Evolutionary conservation across 2,888 invertebrate genomes (phyloP).

Genomic region (Oscheius sp.): DNA sequence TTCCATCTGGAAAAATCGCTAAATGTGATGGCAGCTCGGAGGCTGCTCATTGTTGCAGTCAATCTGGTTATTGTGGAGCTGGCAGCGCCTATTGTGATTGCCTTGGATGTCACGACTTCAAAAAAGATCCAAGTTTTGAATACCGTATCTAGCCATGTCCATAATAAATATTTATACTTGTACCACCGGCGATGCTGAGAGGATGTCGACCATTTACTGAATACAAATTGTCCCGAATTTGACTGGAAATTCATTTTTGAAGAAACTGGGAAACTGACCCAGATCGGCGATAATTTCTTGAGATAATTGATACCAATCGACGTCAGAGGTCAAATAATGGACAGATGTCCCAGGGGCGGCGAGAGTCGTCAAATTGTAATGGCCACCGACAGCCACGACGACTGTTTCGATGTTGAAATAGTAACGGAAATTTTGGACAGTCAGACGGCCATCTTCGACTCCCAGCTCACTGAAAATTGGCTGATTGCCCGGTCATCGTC

Average conservation of each 20-base stretch:
- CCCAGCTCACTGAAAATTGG: too few relatives aligned
- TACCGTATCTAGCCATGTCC: conserved; percentile 26
- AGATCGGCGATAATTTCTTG: conserved; percentile 13
- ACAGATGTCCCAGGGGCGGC: background rate
- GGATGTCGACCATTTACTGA: background rate
- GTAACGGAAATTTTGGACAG: background rate
- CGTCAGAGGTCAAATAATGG: background rate
- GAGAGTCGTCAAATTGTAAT: background rate
- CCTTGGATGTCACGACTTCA: conserved; percentile 60
- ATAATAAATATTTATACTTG: conserved; percentile 5
- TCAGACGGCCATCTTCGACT: too few relatives aligned
- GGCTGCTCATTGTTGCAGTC: conserved; percentile 50
- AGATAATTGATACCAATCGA: background rate
- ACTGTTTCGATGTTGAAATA: background rate
- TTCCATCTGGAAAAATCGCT: conserved; percentile 59
- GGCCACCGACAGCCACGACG: background rate
- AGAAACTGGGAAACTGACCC: background rate
- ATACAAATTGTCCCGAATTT: background rate
- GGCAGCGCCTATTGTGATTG: conserved; percentile 61
- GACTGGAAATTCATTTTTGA: background rate
- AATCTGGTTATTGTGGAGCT: conserved; percentile 63
- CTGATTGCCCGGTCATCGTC: too few relatives aligned
- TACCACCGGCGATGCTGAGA: background rate
- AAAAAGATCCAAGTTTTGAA: conserved; percentile 50
- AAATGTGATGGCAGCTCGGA: conserved; percentile 65